These are phyloP conservation scores for Cyclopterus lumpus DNA, from an alignment of 2,797 vertebrate species.

Conservation along the genomic window DNA sequence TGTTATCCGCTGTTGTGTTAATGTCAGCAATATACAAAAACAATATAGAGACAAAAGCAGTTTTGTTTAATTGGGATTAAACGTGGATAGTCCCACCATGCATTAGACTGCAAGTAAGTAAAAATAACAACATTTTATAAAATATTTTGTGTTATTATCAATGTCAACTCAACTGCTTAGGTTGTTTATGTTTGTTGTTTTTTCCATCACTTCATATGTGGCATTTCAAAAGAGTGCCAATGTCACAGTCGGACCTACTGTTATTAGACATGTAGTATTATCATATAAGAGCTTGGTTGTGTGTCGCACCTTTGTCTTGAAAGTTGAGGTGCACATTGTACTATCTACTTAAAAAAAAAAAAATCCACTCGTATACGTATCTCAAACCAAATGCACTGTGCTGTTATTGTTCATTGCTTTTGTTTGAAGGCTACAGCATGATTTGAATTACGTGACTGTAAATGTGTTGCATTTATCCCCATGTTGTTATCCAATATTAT, in stretches of 20 bases:
- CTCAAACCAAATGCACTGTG: constrained; percentile 41
- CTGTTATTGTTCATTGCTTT: constrained; percentile 13
- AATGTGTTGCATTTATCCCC: neutral
- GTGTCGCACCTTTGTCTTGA: constrained; percentile 34
- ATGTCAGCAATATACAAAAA: constrained; percentile 19
- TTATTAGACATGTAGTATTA: constrained; percentile 5
- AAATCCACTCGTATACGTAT: constrained; percentile 29
- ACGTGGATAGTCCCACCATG: neutral
- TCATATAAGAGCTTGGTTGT: constrained; percentile 23
- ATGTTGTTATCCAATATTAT: constrained; percentile 4
- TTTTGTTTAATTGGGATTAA: constrained; percentile 9
- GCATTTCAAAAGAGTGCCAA: constrained; percentile 27
- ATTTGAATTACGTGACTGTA: constrained; percentile 8
- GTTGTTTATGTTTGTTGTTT: constrained; percentile 10
- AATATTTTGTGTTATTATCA: neutral
- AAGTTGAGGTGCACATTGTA: constrained; percentile 22
- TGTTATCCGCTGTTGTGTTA: constrained; percentile 28
- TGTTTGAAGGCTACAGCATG: constrained; percentile 23
- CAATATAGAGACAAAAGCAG: neutral
- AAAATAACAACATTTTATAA: neutral
- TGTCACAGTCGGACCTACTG: constrained; percentile 7
- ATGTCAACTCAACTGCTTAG: neutral
- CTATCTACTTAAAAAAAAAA: constrained; percentile 42
- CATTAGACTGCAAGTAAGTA: neutral
- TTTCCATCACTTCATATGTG: neutral